These are phyloP conservation scores for Oncorhynchus tshawytscha DNA, from an alignment of 2,113 vertebrate species.

Conservation along the genomic window DNA sequence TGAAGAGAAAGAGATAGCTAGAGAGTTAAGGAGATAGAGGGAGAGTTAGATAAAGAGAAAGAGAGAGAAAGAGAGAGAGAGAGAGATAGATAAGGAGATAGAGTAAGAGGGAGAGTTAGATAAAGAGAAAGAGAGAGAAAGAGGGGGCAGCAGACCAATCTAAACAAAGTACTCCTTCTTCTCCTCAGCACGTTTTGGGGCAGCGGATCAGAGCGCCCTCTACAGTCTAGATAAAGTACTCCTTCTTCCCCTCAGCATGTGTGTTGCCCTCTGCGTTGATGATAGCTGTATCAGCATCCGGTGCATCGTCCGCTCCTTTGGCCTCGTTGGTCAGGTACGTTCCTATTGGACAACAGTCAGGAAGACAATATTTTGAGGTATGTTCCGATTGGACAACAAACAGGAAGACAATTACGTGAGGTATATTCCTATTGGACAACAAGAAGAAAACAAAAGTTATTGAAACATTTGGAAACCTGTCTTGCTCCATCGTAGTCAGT, in stretches of 20 bases:
- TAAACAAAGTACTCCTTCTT: constrained; percentile 94
- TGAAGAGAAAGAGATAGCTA: no score
- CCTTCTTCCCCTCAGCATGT: constrained; percentile 98
- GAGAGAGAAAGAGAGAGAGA: neutral
- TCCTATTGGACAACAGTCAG: constrained; percentile 70
- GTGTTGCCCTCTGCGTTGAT: constrained; percentile 98
- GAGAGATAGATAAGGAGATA: accelerated
- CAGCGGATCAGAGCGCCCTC: neutral
- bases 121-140: neutral
- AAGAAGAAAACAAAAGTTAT: neutral
- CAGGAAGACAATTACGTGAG: constrained; percentile 20
- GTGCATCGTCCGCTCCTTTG: constrained; percentile 97
- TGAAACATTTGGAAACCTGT: no score
- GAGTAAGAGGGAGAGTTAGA: no score
- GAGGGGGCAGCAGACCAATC: neutral
- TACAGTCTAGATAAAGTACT: constrained; percentile 77
- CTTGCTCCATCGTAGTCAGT: no score
- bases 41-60: accelerated
- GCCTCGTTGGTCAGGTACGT: constrained; percentile 99
- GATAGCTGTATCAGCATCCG: constrained; percentile 97
- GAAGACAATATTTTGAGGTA: constrained; percentile 22
- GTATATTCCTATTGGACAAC: constrained; percentile 22
- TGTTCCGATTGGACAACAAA: neutral
- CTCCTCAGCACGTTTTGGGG: constrained; percentile 84
- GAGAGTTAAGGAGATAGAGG: no score